These are phyloP conservation scores for Dryocosmus kuriphilus DNA, from an alignment of 2,888 invertebrate species.

Conservation along the genomic window DNA sequence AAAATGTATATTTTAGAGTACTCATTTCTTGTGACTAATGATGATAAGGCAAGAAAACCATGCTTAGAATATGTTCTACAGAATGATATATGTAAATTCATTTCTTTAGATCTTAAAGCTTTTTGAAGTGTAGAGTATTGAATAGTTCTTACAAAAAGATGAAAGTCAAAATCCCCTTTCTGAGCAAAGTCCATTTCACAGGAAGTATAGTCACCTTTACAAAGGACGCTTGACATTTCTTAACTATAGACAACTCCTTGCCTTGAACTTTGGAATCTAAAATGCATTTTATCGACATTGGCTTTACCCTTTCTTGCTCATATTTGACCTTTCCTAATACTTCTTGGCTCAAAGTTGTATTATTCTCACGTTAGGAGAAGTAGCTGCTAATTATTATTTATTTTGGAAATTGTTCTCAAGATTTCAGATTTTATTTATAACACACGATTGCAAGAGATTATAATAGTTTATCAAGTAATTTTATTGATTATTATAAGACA, in stretches of 20 bases:
- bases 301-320: constrained; percentile 2
- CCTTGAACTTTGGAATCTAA: constrained; percentile 34
- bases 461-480: too few relatives aligned
- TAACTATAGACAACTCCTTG: constrained; percentile 10
- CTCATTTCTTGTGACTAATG: too few relatives aligned
- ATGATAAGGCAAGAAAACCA: too few relatives aligned
- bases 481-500: too few relatives aligned
- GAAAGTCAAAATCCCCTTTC: not conserved
- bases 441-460: too few relatives aligned
- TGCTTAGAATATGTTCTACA: not conserved
- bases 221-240: constrained; percentile 23
- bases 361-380: not conserved
- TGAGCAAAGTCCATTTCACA: not conserved
- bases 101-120: not conserved
- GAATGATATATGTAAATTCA: not conserved
- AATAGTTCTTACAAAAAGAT: not conserved
- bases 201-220: constrained; percentile 8
- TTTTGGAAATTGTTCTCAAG: not conserved
- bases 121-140: not conserved
- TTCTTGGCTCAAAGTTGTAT: not conserved
- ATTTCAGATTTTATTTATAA: not conserved
- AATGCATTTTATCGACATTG: constrained; percentile 24
- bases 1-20: too few relatives aligned
- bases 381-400: not conserved
- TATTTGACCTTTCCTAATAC: not conserved